phyloP scores from a whole-genome alignment of 2,113 vertebrate species.

The Erythrocercus mccallii region DNA sequence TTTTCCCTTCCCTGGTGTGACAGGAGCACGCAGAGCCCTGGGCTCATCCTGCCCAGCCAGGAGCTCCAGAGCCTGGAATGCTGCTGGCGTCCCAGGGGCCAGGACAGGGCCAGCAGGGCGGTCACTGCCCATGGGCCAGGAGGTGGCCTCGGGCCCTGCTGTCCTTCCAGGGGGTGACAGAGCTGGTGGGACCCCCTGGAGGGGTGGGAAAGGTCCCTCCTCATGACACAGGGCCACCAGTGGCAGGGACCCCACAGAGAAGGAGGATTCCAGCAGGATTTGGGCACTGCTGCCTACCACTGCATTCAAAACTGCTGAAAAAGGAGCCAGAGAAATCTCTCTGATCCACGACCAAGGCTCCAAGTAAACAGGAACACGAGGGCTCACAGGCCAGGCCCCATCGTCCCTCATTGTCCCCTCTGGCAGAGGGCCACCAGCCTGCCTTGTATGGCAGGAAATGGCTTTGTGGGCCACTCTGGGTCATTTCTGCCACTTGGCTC shows the following conservation, averaged over 20 bases:
- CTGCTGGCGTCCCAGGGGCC: rapidly evolving
- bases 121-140: rapidly evolving
- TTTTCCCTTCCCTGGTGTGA: background rate
- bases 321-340: background rate
- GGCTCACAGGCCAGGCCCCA: background rate
- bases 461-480: background rate
- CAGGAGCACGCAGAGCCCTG: background rate
- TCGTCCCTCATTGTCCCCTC: background rate
- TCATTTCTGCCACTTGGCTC: background rate
- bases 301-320: background rate
- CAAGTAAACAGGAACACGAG: slow-evolving; percentile 24
- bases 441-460: slow-evolving; percentile 10
- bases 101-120: rapidly evolving
- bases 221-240: rapidly evolving
- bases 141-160: rapidly evolving
- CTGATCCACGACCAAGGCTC: background rate
- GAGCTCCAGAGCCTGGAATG: background rate
- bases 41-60: rapidly evolving
- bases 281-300: background rate
- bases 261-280: background rate
- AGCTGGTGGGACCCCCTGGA: background rate
- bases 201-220: background rate
- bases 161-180: background rate
- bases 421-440: background rate
- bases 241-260: rapidly evolving